Conservation (phyloP, 2,113 vertebrate genomes). For the Arothron firmamentum region DNA sequence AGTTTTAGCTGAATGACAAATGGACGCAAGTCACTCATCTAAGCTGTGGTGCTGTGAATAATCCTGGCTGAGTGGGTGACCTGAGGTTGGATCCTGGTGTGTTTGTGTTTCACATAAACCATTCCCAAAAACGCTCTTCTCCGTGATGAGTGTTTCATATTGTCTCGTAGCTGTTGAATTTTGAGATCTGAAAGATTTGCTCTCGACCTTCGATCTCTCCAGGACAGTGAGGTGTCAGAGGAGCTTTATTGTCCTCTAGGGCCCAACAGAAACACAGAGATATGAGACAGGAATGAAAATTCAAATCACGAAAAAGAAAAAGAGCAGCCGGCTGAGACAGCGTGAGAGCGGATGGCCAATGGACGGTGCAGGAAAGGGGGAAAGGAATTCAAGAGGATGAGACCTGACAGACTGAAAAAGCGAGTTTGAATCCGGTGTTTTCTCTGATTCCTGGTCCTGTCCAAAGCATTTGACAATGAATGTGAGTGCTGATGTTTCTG, state of each 20-base stretch:
- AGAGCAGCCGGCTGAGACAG: slow-evolving; percentile 23
- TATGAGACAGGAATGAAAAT: slow-evolving; percentile 24
- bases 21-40: slow-evolving; percentile 46
- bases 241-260: slow-evolving; percentile 27
- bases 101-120: slow-evolving; percentile 57
- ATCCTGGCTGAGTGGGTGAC: slow-evolving; percentile 44
- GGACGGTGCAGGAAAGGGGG: slow-evolving; percentile 18
- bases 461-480: slow-evolving; percentile 51
- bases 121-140: slow-evolving; percentile 50
- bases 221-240: slow-evolving; percentile 57
- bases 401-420: slow-evolving; percentile 36
- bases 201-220: slow-evolving; percentile 38
- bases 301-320: slow-evolving; percentile 15
- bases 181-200: slow-evolving; percentile 34
- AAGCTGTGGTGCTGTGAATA: slow-evolving; percentile 52
- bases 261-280: slow-evolving; percentile 48
- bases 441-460: slow-evolving; percentile 40
- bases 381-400: slow-evolving; percentile 16
- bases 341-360: slow-evolving; percentile 17
- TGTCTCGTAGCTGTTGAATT: slow-evolving; percentile 52
- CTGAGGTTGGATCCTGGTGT: slow-evolving; percentile 31
- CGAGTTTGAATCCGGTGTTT: slow-evolving; percentile 32
- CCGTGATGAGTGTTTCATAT: slow-evolving; percentile 69
- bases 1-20: slow-evolving; percentile 41
- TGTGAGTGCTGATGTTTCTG: slow-evolving; percentile 44